phyloP scores from a whole-genome alignment of 2,113 vertebrate genomes.

The Microcebus tavaratra region DNA sequence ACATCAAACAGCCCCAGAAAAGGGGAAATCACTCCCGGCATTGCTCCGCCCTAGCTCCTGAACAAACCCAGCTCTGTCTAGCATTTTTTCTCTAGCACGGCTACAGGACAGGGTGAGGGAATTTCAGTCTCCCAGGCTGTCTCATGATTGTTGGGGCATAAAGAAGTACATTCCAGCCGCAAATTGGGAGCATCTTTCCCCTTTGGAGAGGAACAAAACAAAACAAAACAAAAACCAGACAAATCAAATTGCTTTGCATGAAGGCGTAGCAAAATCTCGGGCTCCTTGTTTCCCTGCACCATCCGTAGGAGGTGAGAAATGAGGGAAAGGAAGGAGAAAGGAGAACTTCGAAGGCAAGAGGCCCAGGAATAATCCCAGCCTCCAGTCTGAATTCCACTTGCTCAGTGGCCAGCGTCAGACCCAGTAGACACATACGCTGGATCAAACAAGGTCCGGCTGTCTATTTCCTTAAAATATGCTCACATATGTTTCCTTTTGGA shows the following conservation, averaged over 20 bases:
- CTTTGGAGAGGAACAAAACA: constrained; percentile 21
- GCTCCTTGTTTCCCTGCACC: neutral
- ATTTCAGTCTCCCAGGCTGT: constrained; percentile 48
- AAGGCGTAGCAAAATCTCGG: neutral
- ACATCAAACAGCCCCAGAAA: constrained; percentile 46
- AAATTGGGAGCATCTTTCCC: constrained; percentile 49
- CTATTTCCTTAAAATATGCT: neutral
- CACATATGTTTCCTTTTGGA: neutral
- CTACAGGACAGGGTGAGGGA: constrained; percentile 54
- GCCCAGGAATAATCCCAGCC: neutral
- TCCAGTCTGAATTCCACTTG: neutral
- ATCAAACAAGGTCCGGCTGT: rapidly evolving
- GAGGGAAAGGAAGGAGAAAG: neutral
- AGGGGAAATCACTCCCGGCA: constrained; percentile 67
- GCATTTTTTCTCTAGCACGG: constrained; percentile 68
- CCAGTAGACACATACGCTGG: rapidly evolving
- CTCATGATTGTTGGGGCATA: constrained; percentile 70
- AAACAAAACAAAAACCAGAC: constrained; percentile 21
- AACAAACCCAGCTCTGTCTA: constrained; percentile 72
- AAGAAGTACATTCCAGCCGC: constrained; percentile 60
- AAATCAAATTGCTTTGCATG: neutral
- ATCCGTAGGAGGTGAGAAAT: neutral
- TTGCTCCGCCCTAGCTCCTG: neutral
- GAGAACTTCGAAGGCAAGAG: neutral
- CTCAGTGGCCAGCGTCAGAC: neutral